phyloP scores from a whole-genome alignment of 2,888 invertebrate genomes.

The Cataglyphis livida region DNA sequence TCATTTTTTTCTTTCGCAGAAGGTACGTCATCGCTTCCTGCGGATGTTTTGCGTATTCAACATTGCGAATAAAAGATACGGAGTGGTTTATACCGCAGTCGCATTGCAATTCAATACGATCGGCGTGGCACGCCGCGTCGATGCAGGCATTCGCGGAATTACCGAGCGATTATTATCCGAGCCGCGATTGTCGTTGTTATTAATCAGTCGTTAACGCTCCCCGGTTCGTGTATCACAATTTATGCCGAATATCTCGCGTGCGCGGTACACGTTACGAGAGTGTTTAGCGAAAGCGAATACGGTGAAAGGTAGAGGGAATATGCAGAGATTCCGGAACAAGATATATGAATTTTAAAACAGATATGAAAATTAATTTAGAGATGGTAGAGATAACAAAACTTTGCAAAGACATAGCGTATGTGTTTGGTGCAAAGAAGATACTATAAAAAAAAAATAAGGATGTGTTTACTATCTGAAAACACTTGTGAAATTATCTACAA shows the following conservation, averaged over 20 bases:
- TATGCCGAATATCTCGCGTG: conserved; percentile 44
- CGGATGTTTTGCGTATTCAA: conserved; percentile 47
- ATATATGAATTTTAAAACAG: conserved; percentile 11
- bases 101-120: conserved; percentile 59
- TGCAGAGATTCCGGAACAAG: not conserved
- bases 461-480: not conserved
- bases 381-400: not conserved
- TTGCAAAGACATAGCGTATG: not conserved
- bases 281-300: conserved; percentile 21
- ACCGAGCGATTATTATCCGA: conserved; percentile 56
- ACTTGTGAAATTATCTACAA: not conserved
- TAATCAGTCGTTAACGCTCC: conserved; percentile 50
- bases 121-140: conserved; percentile 29
- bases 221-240: conserved; percentile 34
- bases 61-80: conserved; percentile 35
- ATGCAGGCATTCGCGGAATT: conserved; percentile 64
- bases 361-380: conserved; percentile 21
- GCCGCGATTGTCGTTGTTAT: conserved; percentile 52
- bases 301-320: conserved; percentile 8
- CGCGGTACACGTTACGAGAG: not conserved
- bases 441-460: not conserved
- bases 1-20: conserved; percentile 7
- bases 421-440: not conserved
- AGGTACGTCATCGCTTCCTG: conserved; percentile 33
- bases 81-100: conserved; percentile 8